phyloP scores from a whole-genome alignment of 2,113 vertebrate species.

The Gnathonemus longibarbis region DNA sequence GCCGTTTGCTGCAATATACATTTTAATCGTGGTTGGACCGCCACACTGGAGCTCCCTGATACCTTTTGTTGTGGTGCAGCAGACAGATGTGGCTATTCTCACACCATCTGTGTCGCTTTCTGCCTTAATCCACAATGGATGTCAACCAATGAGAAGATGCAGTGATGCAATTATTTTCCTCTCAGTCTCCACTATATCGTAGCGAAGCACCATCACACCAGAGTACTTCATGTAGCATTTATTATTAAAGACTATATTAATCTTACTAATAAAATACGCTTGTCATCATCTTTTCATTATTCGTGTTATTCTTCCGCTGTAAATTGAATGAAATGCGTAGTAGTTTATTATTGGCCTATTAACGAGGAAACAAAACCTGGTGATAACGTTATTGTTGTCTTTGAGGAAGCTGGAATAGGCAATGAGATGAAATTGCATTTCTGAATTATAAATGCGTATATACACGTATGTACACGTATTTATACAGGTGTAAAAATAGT shows the following conservation, averaged over 20 bases:
- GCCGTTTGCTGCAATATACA: background rate
- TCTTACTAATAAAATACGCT: background rate
- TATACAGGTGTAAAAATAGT: background rate
- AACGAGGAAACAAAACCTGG: background rate
- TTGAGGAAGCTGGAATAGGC: background rate
- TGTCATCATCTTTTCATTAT: background rate
- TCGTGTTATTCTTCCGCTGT: background rate
- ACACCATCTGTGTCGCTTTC: conserved; percentile 7
- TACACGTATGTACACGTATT: too few relatives aligned
- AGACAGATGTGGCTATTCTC: conserved; percentile 11
- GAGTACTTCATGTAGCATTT: background rate
- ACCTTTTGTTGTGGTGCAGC: conserved; percentile 3
- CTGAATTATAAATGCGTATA: background rate
- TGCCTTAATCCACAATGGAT: conserved; percentile 3
- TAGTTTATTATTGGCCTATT: background rate
- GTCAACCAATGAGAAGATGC: conserved; percentile 11
- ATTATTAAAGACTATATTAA: background rate
- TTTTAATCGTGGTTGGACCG: background rate
- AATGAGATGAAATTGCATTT: background rate
- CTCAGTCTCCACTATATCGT: background rate
- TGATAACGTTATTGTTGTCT: background rate
- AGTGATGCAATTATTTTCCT: background rate
- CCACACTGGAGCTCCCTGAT: background rate
- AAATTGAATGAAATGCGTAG: background rate
- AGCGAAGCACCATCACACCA: background rate